These are phyloP conservation scores for Oenanthe oenanthe DNA, from an alignment of 2,113 vertebrate species.

Conservation along the genomic window DNA sequence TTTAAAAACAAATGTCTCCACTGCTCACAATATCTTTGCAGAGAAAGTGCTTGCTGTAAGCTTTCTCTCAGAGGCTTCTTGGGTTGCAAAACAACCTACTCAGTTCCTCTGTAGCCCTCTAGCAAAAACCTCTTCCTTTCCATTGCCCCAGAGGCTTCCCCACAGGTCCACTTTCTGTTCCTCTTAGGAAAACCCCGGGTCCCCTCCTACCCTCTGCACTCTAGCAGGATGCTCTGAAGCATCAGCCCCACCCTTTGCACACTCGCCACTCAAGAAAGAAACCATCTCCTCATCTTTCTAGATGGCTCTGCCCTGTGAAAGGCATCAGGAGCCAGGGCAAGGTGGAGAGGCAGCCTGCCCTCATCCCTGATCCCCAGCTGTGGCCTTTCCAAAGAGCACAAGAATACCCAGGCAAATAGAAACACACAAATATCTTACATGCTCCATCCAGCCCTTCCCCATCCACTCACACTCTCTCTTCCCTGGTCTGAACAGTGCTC, in stretches of 20 bases:
- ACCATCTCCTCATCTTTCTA: background rate
- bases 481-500: rapidly evolving
- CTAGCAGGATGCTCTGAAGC: rapidly evolving
- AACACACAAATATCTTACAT: background rate
- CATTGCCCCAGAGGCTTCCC: background rate
- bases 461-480: rapidly evolving
- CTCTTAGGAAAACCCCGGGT: background rate
- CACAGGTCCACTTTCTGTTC: conserved; percentile 21
- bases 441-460: background rate
- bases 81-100: background rate
- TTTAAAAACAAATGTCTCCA: background rate
- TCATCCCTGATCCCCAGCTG: background rate
- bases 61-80: background rate
- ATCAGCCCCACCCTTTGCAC: background rate
- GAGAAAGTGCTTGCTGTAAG: conserved; percentile 4
- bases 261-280: background rate
- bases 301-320: background rate
- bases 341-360: background rate
- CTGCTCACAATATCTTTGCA: background rate
- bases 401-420: background rate
- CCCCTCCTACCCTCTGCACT: background rate
- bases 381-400: background rate
- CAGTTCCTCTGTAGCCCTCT: background rate
- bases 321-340: background rate
- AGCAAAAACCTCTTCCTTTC: background rate